Percentiles rank a stretch among this genome's conserved stretches.
Evolutionary conservation across 2,888 invertebrate genomes (phyloP).

Genomic region (Conistra vaccinii): DNA sequence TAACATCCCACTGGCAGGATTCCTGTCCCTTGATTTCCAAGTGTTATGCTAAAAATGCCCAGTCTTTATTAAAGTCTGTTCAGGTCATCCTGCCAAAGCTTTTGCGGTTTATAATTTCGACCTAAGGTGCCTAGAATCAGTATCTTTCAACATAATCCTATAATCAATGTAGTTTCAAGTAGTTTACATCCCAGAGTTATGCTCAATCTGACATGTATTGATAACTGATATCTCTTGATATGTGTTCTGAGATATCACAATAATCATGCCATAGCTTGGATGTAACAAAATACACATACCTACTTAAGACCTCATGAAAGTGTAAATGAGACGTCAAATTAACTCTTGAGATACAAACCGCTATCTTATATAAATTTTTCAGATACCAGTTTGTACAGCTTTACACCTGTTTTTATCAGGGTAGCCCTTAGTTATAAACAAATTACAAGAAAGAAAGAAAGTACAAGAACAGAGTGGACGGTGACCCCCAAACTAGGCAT

Average conservation of each 20-base stretch:
- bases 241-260: conserved; percentile 23
- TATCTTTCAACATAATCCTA: conserved; percentile 20
- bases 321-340: neutral
- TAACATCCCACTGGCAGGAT: neutral
- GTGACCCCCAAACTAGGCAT: no score
- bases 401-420: no score
- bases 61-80: neutral
- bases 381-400: neutral
- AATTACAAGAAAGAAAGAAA: no score
- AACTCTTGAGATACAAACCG: neutral
- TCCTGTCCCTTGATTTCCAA: neutral
- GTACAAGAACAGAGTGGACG: no score
- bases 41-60: neutral
- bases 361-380: neutral
- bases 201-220: conserved; percentile 33
- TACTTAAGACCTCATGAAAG: no score
- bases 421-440: neutral
- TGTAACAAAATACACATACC: neutral
- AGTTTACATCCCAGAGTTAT: conserved; percentile 30
- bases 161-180: conserved; percentile 27
- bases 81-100: neutral
- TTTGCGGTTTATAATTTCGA: neutral
- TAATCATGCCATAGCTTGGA: neutral
- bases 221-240: conserved; percentile 38
- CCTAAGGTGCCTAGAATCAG: neutral